These are phyloP conservation scores for Zeus faber DNA, from an alignment of 2,113 vertebrate genomes.

Conservation along the genomic window DNA sequence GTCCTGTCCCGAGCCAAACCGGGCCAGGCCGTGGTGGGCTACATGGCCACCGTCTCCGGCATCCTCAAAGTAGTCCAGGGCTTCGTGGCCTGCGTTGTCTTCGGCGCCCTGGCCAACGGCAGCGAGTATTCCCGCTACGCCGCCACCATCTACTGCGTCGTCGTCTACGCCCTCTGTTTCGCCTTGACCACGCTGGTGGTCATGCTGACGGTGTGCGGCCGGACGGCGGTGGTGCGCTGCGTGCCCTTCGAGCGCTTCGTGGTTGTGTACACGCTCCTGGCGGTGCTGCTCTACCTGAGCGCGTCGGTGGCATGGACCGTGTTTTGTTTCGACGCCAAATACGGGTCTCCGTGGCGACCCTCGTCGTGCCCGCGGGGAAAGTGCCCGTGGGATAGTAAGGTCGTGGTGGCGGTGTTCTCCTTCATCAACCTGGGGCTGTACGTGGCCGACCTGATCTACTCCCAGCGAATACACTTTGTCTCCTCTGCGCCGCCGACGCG, in stretches of 20 bases:
- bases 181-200: constrained; percentile 78
- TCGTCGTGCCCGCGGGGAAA: constrained; percentile 74
- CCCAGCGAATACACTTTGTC: constrained; percentile 80
- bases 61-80: constrained; percentile 92
- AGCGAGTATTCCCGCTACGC: constrained; percentile 76
- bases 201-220: constrained; percentile 79
- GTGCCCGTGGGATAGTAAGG: constrained; percentile 91
- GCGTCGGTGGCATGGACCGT: constrained; percentile 88
- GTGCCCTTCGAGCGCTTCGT: constrained; percentile 83
- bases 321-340: constrained; percentile 90
- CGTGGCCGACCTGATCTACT: constrained; percentile 80
- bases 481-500: constrained; percentile 37
- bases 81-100: constrained; percentile 88
- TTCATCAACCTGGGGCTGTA: constrained; percentile 88
- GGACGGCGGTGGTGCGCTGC: constrained; percentile 61
- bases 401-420: constrained; percentile 87
- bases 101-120: constrained; percentile 81
- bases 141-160: constrained; percentile 87
- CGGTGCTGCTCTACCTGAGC: constrained; percentile 87
- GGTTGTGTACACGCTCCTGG: constrained; percentile 82
- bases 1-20: constrained; percentile 82
- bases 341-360: constrained; percentile 79
- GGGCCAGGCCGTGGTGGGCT: constrained; percentile 77
- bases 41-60: constrained; percentile 90
- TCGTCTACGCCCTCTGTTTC: constrained; percentile 85